Base-by-base conservation (phyloP, 2,797 vertebrate genomes). In the Mus minutoides region DNA sequence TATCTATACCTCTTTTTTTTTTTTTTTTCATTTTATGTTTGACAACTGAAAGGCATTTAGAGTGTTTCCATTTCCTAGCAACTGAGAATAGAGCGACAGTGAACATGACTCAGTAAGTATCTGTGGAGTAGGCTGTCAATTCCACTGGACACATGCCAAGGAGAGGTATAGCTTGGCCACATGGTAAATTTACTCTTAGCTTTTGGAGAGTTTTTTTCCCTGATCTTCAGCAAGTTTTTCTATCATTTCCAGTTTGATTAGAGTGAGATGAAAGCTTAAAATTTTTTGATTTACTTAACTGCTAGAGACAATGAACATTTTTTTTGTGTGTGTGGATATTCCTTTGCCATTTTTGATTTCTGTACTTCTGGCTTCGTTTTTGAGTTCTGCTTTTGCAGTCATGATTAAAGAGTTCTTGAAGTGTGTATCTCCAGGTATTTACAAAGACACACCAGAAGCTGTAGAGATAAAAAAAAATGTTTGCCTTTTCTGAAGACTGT, bases 401-500 rank as follows among this genome's bases (percentile, higher is more conserved):
- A 34, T 14, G 56, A 11, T 11, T 62, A 40, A 77, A 60, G 62
- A 12, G 87, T 87, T 93, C 90, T 71, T 90, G 40, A 94, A 95
- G 79, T 83, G 21, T 49, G 0, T 31, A 60, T 96, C 93, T 94
- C 71, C 94, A 34, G 43, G 43, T 83, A 52, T n/a, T 83, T 60
- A 60, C 8, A 86, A 31, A 77, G 2, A 31, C 60, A 3, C 75
- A 71, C 37, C 83, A 78, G 49, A 96, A 94, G 34, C 62, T 90
- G 67, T 93, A 60, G 73, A 89, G 92, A 76, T 43, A 17, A 46
- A 90, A 88, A 71, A 87, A 46, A 46, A 46, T n/a, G n/a, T 73
- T 93, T 75, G 11, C 52, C 76, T 94, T 88, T 62, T 24, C 46
- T 73, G 78, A 77, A 69, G 34, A 96, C 84, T 80, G 69, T 60